A percentile compares a stretch with the other conserved stretches of the same genome.
Evolutionary conservation across 2,797 vertebrate species (phyloP).

Genomic region (Tragelaphus eurycerus): DNA sequence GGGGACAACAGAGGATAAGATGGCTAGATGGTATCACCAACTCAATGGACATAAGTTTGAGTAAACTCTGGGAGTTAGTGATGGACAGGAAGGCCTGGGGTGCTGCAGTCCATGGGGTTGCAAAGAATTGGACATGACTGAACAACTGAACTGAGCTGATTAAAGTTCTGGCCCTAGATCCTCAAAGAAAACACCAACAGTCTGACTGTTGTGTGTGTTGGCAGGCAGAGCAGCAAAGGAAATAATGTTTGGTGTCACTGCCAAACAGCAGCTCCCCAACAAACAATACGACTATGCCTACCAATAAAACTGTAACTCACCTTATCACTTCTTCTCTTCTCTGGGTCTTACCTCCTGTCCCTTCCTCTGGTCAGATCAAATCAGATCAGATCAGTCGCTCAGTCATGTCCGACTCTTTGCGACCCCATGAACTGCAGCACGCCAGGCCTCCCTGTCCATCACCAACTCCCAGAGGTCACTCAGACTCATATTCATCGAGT

Average conservation of each 20-base stretch:
- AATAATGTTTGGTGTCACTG: background rate
- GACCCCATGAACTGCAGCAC: too few relatives aligned
- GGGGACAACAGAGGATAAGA: background rate
- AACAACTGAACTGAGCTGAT: background rate
- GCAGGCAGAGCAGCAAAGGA: background rate
- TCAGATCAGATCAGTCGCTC: too few relatives aligned
- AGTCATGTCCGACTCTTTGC: too few relatives aligned
- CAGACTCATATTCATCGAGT: too few relatives aligned
- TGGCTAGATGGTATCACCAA: background rate
- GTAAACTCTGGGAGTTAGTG: background rate
- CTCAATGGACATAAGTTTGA: background rate
- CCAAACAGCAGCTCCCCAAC: background rate
- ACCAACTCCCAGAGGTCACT: too few relatives aligned
- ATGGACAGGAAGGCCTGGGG: background rate
- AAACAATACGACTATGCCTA: background rate
- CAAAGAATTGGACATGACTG: background rate
- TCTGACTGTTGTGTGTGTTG: background rate
- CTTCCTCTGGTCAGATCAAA: background rate
- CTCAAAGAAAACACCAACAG: background rate
- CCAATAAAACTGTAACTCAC: background rate
- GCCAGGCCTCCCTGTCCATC: too few relatives aligned
- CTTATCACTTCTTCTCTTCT: background rate
- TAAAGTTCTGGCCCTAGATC: background rate
- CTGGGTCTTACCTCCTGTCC: background rate
- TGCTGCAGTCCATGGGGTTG: background rate